Conservation (phyloP, 1,140 invertebrate genomes). For the Ceratina japonica region DNA sequence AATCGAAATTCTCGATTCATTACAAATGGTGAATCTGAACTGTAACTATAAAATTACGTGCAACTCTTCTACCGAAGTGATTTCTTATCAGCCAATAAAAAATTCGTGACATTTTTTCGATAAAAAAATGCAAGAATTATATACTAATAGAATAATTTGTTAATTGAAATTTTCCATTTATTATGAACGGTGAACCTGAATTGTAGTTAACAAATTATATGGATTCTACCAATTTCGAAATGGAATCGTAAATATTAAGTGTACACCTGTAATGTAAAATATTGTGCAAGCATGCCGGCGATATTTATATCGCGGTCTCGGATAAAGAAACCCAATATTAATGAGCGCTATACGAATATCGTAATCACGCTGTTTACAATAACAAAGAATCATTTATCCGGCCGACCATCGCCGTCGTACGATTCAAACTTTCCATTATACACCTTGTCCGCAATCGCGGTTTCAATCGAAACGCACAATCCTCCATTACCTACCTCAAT, state of each 20-base stretch:
- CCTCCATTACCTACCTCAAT: background rate
- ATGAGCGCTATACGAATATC: background rate
- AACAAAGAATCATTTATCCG: background rate
- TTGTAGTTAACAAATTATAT: background rate
- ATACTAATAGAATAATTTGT: background rate
- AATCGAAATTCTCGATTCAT: background rate
- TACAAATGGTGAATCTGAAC: background rate
- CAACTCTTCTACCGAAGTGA: background rate
- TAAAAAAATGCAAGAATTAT: background rate
- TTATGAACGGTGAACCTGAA: background rate
- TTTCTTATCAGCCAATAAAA: background rate
- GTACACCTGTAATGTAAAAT: too few relatives aligned
- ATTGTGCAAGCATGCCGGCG: too few relatives aligned
- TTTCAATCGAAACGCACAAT: background rate
- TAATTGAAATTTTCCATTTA: background rate
- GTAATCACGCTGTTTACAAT: background rate
- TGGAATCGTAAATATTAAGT: too few relatives aligned
- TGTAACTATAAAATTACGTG: too few relatives aligned
- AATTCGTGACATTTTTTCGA: background rate
- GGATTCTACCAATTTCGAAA: too few relatives aligned
- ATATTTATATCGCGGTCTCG: background rate
- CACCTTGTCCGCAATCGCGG: background rate
- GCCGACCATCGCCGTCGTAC: too few relatives aligned
- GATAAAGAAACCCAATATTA: background rate
- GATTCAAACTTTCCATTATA: background rate